phyloP scores from a whole-genome alignment of 92 coral and sea anemone genomes.

The Parazoanthus swiftii region DNA sequence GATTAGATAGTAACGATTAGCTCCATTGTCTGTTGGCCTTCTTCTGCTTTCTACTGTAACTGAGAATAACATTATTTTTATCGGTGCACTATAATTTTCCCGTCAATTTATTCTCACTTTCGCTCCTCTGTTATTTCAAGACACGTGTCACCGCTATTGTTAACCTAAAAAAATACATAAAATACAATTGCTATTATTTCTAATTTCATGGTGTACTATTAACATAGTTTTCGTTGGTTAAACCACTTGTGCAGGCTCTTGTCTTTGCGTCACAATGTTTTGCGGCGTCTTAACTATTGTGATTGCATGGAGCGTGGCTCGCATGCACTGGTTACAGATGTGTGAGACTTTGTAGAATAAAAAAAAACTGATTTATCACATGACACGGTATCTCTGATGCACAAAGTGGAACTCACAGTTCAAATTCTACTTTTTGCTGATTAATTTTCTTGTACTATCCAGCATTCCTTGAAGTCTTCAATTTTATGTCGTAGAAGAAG shows the following conservation, averaged over 20 bases:
- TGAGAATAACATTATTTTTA: neutral
- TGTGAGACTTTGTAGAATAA: neutral
- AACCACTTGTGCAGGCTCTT: neutral
- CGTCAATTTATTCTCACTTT: neutral
- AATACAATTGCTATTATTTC: neutral
- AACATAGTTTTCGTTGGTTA: neutral
- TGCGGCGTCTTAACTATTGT: neutral
- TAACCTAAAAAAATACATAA: neutral
- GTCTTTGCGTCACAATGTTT: neutral
- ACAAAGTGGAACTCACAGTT: too few relatives aligned
- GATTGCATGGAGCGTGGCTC: neutral
- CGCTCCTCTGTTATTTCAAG: neutral
- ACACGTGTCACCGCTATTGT: slow-evolving; percentile 12
- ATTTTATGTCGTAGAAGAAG: too few relatives aligned
- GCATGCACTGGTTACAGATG: neutral
- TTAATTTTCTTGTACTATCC: too few relatives aligned
- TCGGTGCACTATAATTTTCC: neutral
- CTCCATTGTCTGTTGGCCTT: neutral
- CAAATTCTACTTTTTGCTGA: too few relatives aligned
- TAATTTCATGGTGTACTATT: neutral
- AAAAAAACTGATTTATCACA: neutral
- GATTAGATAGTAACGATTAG: neutral
- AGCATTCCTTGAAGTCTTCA: too few relatives aligned
- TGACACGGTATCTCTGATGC: too few relatives aligned
- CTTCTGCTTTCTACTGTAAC: neutral